Evolutionary conservation across 2,113 vertebrate genomes (phyloP).

Genomic region (Channa maculata): DNA sequence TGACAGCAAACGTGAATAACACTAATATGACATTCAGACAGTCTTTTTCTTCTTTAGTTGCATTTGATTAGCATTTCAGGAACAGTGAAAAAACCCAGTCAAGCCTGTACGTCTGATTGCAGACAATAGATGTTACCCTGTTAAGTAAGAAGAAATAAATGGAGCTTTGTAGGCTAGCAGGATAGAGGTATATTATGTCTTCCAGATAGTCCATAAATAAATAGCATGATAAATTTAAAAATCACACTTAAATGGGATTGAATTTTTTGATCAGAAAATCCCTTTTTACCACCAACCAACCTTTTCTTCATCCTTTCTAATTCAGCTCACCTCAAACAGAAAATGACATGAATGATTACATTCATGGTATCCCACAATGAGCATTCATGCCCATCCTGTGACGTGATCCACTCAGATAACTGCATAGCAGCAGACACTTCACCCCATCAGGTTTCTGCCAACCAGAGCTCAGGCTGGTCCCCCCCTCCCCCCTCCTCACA

Average conservation of each 20-base stretch:
- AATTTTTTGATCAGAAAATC: slow-evolving; percentile 34
- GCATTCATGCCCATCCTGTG: slow-evolving; percentile 64
- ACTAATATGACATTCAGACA: background rate
- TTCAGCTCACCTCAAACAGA: slow-evolving; percentile 42
- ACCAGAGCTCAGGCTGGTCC: slow-evolving; percentile 31
- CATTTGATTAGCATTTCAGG: background rate
- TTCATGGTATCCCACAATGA: slow-evolving; percentile 75
- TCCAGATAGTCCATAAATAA: background rate
- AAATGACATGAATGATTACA: slow-evolving; percentile 75
- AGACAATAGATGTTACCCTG: background rate
- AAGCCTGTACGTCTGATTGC: too few relatives aligned
- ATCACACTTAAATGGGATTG: background rate
- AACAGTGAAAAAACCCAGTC: background rate
- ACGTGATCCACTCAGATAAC: slow-evolving; percentile 55
- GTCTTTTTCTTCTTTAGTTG: too few relatives aligned
- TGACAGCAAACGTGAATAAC: background rate
- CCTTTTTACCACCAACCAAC: slow-evolving; percentile 5
- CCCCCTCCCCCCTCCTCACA: background rate
- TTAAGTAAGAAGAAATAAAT: background rate
- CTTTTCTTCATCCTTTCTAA: slow-evolving; percentile 53
- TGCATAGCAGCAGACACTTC: slow-evolving; percentile 56
- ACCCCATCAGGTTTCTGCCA: slow-evolving; percentile 50
- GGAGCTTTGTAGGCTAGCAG: background rate
- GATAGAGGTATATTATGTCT: background rate
- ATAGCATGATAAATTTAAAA: slow-evolving; percentile 2